phyloP scores from a whole-genome alignment of 2,113 vertebrate species.

The Phrynosoma blainvillii region DNA sequence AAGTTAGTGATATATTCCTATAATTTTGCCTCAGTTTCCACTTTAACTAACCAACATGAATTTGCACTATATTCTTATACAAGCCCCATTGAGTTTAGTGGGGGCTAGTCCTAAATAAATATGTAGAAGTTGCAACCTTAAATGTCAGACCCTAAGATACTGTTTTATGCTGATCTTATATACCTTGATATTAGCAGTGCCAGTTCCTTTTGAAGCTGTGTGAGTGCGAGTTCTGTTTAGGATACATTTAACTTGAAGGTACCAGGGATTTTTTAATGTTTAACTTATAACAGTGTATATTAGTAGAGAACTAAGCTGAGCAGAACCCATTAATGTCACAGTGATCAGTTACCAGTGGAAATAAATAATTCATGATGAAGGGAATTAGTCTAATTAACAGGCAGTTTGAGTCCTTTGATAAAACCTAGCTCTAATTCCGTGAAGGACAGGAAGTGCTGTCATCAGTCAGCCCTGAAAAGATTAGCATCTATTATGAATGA shows the following conservation, averaged over 20 bases:
- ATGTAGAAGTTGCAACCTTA: background rate
- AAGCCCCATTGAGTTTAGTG: background rate
- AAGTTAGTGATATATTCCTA: background rate
- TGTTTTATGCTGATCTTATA: conserved; percentile 20
- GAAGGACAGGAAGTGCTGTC: conserved; percentile 97
- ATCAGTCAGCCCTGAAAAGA: conserved; percentile 98
- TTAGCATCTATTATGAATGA: conserved; percentile 98
- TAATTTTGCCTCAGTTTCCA: background rate
- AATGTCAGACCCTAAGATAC: conserved; percentile 41
- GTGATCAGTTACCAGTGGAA: conserved; percentile 96
- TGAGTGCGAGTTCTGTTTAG: conserved; percentile 54
- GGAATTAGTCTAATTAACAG: conserved; percentile 99
- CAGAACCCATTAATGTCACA: conserved; percentile 94
- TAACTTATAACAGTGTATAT: conserved; percentile 82
- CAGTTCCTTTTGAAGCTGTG: conserved; percentile 65
- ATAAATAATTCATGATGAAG: conserved; percentile 99
- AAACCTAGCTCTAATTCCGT: conserved; percentile 94
- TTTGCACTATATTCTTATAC: background rate
- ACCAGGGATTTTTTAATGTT: conserved; percentile 79
- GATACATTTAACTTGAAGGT: conserved; percentile 75
- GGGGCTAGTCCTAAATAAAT: background rate
- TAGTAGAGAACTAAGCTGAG: conserved; percentile 91
- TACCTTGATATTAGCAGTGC: conserved; percentile 31
- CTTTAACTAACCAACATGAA: background rate
- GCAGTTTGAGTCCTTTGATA: conserved; percentile 98